These are phyloP conservation scores for Aphelocoma californica DNA, from an alignment of 2,797 vertebrate genomes.

Conservation along the genomic window DNA sequence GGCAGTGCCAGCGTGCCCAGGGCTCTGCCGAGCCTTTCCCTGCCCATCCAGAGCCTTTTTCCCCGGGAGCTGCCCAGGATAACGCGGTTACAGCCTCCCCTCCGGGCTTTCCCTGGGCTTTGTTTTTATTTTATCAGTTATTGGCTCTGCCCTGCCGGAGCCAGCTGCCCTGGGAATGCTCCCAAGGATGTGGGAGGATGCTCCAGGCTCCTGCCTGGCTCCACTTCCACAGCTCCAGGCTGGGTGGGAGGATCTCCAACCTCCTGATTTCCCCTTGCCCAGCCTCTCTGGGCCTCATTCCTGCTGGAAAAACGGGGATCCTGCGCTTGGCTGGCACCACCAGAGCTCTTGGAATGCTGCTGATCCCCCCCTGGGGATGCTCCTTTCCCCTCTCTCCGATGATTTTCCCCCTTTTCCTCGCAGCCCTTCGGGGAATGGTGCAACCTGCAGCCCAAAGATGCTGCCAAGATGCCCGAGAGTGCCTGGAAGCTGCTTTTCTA, in stretches of 20 bases:
- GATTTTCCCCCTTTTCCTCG: background rate
- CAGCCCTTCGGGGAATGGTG: conserved; percentile 89
- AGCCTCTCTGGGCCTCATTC: background rate
- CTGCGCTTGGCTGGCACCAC: accelerated
- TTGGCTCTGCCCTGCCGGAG: background rate
- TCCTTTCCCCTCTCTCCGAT: background rate
- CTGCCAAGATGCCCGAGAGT: conserved; percentile 95
- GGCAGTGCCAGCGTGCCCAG: accelerated
- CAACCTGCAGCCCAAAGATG: conserved; percentile 86
- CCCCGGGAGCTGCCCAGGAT: accelerated
- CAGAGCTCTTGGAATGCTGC: accelerated
- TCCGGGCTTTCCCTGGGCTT: background rate
- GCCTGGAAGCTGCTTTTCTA: conserved; percentile 98
- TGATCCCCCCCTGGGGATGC: background rate
- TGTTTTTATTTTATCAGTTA: background rate
- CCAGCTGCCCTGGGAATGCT: background rate
- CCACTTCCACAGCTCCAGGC: background rate
- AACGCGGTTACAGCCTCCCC: background rate
- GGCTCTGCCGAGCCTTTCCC: background rate
- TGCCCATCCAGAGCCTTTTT: background rate
- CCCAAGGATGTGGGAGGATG: accelerated
- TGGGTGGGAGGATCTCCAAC: background rate
- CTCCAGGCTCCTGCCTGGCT: background rate
- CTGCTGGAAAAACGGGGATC: accelerated
- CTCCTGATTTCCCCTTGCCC: accelerated